Base-by-base conservation (phyloP, 2,113 vertebrate species). In the Microcebus ravelobensis region DNA sequence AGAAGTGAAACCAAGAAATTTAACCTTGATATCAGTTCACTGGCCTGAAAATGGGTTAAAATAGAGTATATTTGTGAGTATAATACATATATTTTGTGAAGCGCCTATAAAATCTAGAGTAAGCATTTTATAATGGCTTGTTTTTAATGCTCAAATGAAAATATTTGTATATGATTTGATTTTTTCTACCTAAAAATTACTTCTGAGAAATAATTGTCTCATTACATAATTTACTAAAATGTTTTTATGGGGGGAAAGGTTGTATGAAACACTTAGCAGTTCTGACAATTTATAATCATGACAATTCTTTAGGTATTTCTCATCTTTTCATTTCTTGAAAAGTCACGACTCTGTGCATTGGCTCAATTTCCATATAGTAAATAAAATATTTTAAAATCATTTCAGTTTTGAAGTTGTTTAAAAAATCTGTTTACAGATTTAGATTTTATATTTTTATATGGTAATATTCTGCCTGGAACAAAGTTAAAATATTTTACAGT, bases 341-440 rank as follows among this genome's bases (percentile, higher is more conserved):
- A 76, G 31, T 31, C 29, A 63, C 4, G 39, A 31, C 3, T 67
- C 0, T 59, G 31, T 68, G 1, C 3, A 67, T 31, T 59, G 36
- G 3, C 31, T 55, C 48, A 42, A 1, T 52, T 87, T 87, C 48
- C 9, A 87, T 55, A 29, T 59, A 50, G 13, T 52, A 77, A 89
- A 84, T 76, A 74, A 70, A 89, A 84, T 84, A 84, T 81, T 84
- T 12, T 84, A 18, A 52, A 76, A 84, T 61, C 34, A 20, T 50
- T 89, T 89, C 50, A 83, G 13, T 74, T 84, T 87, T 55, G 50
- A 96, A 76, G 71, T 84, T 82, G 77, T 93, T 70, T 79, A 48
- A 34, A 52, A 59, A 68, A 57, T 80, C 29, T 57, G 12, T 48
- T 96, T 71, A 48, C 79, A 39, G n/a, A 55, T 77, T 77, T 68